Percentiles rank a stretch among this genome's conserved stretches.
Evolutionary conservation across 2,888 invertebrate species (phyloP).

Genomic region (Myathropa florea): DNA sequence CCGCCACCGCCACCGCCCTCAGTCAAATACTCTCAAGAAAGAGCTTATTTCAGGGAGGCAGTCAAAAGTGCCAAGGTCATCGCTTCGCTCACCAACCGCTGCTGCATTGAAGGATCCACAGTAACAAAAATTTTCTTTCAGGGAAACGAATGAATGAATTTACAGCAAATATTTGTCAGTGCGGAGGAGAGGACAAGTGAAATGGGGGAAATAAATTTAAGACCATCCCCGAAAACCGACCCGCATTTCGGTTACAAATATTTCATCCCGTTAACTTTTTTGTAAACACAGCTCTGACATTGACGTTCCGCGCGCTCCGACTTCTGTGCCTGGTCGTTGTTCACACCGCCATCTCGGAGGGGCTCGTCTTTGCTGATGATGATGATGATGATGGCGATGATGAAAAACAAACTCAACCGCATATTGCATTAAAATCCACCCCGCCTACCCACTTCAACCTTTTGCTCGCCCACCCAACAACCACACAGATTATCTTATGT

Average conservation of each 20-base stretch:
- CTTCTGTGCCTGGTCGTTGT: conserved; percentile 22
- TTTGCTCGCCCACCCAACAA: background rate
- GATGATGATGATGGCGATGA: conserved; percentile 41
- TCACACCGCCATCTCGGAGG: conserved; percentile 11
- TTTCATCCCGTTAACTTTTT: conserved; percentile 26
- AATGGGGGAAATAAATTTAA: conserved; percentile 28
- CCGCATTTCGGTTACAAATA: background rate
- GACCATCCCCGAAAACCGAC: conserved; percentile 35
- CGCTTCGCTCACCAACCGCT: background rate
- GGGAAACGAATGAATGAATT: conserved; percentile 49
- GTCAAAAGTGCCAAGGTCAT: conserved; percentile 42
- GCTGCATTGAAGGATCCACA: conserved; percentile 15
- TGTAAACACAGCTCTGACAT: conserved; percentile 9
- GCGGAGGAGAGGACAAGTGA: background rate
- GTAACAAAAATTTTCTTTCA: conserved; percentile 50
- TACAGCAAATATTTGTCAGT: conserved; percentile 52
- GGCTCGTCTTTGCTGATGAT: conserved; percentile 44
- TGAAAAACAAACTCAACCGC: conserved; percentile 55
- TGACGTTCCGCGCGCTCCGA: conserved; percentile 8
- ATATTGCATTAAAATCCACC: conserved; percentile 53
- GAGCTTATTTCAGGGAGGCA: conserved; percentile 2
- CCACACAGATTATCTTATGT: conserved; percentile 58
- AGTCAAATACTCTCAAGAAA: conserved; percentile 1
- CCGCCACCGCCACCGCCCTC: background rate
- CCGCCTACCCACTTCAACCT: background rate